Evolutionary conservation across 2,888 invertebrate species (phyloP), one percentile per base, ranked within the genome.

Genomic region (Brenthis ino): DNA sequence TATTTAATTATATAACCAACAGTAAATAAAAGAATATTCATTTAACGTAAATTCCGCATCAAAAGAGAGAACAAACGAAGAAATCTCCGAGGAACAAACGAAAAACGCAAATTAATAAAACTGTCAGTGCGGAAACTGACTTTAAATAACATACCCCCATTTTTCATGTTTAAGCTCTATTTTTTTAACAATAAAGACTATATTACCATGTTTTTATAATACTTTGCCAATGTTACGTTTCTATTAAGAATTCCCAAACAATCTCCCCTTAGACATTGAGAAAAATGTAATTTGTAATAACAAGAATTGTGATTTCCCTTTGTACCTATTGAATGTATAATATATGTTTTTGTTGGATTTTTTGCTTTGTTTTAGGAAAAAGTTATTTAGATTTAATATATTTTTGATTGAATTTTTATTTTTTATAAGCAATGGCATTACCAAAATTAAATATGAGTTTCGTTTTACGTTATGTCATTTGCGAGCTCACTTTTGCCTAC

Each of bases 251-350:
- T 78, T 80, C 80, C 78, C 82, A 85, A 86, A 87, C 84, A 85
- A 79, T 77, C 76, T 80, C 77, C 80, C 81, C 82, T 80, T 82
- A 80, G 80, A 81, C 80, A 83, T 82, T 83, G 81, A 78, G 77
- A 84, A 86, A 87, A 85, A 86, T 81, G 82, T 86, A 87, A 88
- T 88, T 88, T 86, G 83, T 76, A 85, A 88, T 83, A 88, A 87
- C 87, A 88, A 85, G 78, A 79, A 79, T 81, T 85, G 82, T 85
- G 84, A 83, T 85, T 85, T 77, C 66, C 79, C 78, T 74, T 70
- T 74, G 73, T 69, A 57, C 68, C 28, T 64, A 64, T 66, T 64
- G 71, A 71, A 71, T 71, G 71, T 69, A 72, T 69, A 72, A 72
- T 72, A 60, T 69, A 65, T 64, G 56, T 37, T 37, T 37, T 63